Base-by-base conservation (phyloP, 2,797 vertebrate genomes). In the Coregonus suidteri region DNA sequence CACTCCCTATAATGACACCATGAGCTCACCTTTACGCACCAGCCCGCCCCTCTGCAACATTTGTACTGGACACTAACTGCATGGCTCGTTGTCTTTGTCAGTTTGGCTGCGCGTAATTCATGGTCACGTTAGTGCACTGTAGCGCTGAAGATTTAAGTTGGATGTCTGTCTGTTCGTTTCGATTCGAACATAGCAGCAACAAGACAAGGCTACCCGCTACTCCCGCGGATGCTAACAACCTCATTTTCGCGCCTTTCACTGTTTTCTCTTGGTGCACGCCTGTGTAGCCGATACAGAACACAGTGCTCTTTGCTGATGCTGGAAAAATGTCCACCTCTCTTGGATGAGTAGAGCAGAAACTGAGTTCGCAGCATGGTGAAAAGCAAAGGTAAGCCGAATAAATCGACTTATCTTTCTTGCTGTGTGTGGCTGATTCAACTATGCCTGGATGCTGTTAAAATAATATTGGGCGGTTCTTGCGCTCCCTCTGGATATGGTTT, bases 361-460 rank as follows among this genome's bases (percentile, higher is more conserved):
- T 56, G 80, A 47, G 75, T 64, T 71, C 31, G 31, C 77, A 82
- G 75, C 73, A 90, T 90, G 89, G 87, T 89, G 77, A 89, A 86
- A 81, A 79, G 81, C 73, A 88, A 85, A 88, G 89, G 89, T 88
- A 86, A 85, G 82, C 65, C 67, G 25, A 54, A 15, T 37, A 2
- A 25, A 59, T n/a, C n/a, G 41, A 13, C 51, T 30, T 53, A 16
- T 71, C 47, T 71, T 71, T 20, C 4, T 30, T 66, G 64, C 64
- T 31, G 6, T 31, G 64, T 20, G 5, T 59, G 54, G 16, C 5
- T 59, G 18, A 6, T 59, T 59, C 54, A 59, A n/a, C 16, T 16
- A 59, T 18, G 54, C n/a, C 54, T 59, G 9, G 31, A 35, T 34
- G 31, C 31, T 31, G 65, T 67, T 34, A 6, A 30, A 4, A 16